Evolutionary conservation across 2,113 vertebrate species (phyloP), one percentile per base, ranked within the genome.

Genomic region (Aramus guarauna): DNA sequence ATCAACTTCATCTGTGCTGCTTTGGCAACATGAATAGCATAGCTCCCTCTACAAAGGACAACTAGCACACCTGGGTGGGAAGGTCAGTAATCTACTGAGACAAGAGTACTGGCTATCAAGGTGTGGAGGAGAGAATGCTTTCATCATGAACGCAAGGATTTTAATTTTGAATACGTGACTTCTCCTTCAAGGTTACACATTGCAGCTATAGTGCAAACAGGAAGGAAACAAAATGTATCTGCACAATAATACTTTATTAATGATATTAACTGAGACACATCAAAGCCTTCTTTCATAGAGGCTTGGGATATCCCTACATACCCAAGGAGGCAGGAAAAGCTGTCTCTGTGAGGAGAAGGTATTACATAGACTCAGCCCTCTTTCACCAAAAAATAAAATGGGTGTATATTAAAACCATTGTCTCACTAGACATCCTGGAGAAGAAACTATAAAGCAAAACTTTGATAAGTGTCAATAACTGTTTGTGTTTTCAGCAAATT

Each of bases 41-140:
- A 22, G 1, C 6, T 41, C 11, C 11, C 8, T 5, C 16, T n/a
- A 19, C 27, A 20, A 15, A 11, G 1, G 0, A 11, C 5, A 2
- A 4, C 7, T 1, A 27, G 17, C 3, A 4, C 29, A 29, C 7
- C 23, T 52, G 60, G 20, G 16, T 6, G 12, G 6, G 3, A 41
- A 27, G 3, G 30, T 15, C 19, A 32, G 59, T 1, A 6, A 18
- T 1, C 24, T 22, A 17, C 14, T 21, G 23, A 59, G 14, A 11
- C 3, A 50, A 11, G 16, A 41, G 32, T 5, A 27, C 6, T 11
- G 7, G 41, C 59, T 58, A 12, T 8, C 10, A 9, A 55, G 16
- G 7, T 12, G 16, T 1, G 2, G 45, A 37, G 18, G 5, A 60
- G 22, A 59, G 62, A 58, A 16, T 18, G 11, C 7, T 37, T 43